Evolutionary conservation across 2,888 invertebrate genomes (phyloP).

Genomic region (Desoria tigrina): DNA sequence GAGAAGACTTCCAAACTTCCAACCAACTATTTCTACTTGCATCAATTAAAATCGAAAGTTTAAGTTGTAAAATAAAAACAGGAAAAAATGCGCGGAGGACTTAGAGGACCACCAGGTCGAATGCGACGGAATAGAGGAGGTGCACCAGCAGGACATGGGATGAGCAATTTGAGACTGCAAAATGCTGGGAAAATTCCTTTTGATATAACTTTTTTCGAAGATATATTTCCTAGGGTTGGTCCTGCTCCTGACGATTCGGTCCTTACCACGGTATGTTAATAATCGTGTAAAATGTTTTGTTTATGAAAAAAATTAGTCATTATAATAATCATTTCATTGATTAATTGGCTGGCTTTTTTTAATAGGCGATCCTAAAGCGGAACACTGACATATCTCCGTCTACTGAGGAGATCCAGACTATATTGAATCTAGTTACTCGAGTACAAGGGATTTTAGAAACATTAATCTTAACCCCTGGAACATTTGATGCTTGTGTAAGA

Average conservation of each 20-base stretch:
- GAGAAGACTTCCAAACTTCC: too few species aligned
- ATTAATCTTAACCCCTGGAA: slow-evolving; percentile 88
- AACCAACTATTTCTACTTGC: too few species aligned
- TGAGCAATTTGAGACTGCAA: slow-evolving; percentile 32
- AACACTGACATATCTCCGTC: slow-evolving; percentile 90
- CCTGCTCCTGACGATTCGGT: slow-evolving; percentile 80
- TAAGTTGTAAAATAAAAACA: too few species aligned
- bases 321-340: neutral
- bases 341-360: too few species aligned
- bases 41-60: too few species aligned
- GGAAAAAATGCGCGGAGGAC: slow-evolving; percentile 57
- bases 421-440: slow-evolving; percentile 90
- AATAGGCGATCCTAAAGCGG: slow-evolving; percentile 85
- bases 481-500: slow-evolving; percentile 91
- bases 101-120: slow-evolving; percentile 67
- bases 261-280: slow-evolving; percentile 74
- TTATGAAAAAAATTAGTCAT: too few species aligned
- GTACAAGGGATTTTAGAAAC: slow-evolving; percentile 93
- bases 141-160: slow-evolving; percentile 56
- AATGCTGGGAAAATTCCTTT: slow-evolving; percentile 68
- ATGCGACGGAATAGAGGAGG: slow-evolving; percentile 64
- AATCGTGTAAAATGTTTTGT: too few species aligned
- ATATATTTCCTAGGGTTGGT: slow-evolving; percentile 81
- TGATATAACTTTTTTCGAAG: slow-evolving; percentile 83
- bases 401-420: slow-evolving; percentile 85